phyloP scores from a whole-genome alignment of 2,888 invertebrate genomes.

The Dicycla oo region DNA sequence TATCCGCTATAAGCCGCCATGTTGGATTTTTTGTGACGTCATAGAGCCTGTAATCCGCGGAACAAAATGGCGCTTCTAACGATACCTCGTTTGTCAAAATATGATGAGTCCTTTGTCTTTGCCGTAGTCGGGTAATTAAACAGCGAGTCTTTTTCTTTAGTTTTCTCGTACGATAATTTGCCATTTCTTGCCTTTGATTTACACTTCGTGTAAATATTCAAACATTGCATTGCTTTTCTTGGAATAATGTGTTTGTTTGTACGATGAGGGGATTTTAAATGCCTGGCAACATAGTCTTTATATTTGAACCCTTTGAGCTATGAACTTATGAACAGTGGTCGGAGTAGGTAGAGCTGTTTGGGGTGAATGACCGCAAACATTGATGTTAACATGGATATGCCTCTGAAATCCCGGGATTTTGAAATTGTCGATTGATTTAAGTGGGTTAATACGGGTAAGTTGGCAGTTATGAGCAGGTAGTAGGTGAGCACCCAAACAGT shows the following conservation, averaged over 20 bases:
- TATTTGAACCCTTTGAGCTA: background rate
- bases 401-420: too few species aligned
- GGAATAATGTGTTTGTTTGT: constrained; percentile 5
- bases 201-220: constrained; percentile 15
- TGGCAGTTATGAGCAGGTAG: too few species aligned
- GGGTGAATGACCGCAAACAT: too few species aligned
- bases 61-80: background rate
- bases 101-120: background rate
- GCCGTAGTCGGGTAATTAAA: background rate
- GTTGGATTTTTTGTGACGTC: background rate
- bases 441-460: too few species aligned
- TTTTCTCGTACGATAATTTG: background rate
- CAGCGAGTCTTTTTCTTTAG: background rate
- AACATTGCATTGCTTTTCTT: background rate
- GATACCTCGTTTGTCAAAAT: background rate
- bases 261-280: background rate
- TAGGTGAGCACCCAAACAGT: too few species aligned
- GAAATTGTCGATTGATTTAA: too few species aligned
- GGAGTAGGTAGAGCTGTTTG: too few species aligned
- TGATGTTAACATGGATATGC: too few species aligned
- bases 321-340: background rate
- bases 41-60: background rate
- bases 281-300: background rate
- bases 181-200: background rate
- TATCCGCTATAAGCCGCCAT: background rate